These are phyloP conservation scores for Limanda limanda DNA, from an alignment of 2,113 vertebrate genomes.

Conservation along the genomic window DNA sequence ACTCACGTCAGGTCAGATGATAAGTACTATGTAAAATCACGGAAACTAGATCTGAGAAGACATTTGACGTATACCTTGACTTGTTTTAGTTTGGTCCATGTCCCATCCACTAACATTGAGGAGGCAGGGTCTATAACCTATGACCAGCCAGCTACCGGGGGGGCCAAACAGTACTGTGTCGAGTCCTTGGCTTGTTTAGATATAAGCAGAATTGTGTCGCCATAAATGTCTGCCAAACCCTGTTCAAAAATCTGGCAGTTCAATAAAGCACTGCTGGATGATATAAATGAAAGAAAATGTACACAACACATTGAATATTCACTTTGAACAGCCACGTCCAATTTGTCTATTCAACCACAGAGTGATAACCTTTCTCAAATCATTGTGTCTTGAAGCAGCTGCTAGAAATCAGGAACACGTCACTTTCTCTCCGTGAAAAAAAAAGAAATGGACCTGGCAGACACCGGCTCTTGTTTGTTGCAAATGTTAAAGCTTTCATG, in stretches of 20 bases:
- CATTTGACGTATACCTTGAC: no score
- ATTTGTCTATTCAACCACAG: not conserved
- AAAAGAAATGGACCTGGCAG: slow-evolving; percentile 2
- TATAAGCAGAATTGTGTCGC: no score
- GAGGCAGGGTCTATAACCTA: no score
- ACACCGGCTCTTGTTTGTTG: slow-evolving; percentile 24
- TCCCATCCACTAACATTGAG: no score
- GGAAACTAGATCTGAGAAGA: no score
- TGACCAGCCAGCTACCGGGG: no score
- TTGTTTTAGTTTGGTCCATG: no score
- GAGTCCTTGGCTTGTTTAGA: no score
- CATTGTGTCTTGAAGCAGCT: not conserved
- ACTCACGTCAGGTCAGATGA: slow-evolving; percentile 4
- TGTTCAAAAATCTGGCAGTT: not conserved
- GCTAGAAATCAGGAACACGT: slow-evolving; percentile 9
- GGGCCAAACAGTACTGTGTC: slow-evolving; percentile 3
- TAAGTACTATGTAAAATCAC: no score
- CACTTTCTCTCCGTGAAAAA: slow-evolving; percentile 26
- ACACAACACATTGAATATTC: not conserved
- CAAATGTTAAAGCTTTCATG: slow-evolving; percentile 22
- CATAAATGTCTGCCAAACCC: no score
- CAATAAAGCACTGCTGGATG: not conserved
- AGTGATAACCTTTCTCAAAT: not conserved
- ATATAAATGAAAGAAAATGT: not conserved
- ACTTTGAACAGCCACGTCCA: not conserved